A percentile compares a stretch with the other conserved stretches of the same genome.
These are phyloP conservation scores for Acromyrmex charruanus DNA, from an alignment of 1,140 invertebrate genomes.

Conservation along the genomic window DNA sequence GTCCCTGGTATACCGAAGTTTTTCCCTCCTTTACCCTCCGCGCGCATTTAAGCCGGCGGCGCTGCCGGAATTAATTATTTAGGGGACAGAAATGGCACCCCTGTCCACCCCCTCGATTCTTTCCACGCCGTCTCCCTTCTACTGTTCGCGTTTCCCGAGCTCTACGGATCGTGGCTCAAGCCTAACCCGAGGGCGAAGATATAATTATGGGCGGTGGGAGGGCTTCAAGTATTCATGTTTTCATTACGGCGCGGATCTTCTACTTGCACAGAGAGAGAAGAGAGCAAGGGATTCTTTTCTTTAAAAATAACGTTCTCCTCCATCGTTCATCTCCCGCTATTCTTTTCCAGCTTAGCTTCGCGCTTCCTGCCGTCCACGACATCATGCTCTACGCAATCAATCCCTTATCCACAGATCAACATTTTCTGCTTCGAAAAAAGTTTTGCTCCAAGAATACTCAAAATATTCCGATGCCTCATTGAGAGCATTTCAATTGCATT, in stretches of 20 bases:
- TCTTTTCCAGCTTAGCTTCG: slow-evolving; percentile 24
- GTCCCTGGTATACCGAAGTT: slow-evolving; percentile 73
- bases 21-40: slow-evolving; percentile 67
- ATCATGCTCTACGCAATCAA: neutral
- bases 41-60: slow-evolving; percentile 83
- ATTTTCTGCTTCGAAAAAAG: neutral
- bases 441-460: neutral
- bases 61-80: slow-evolving; percentile 86
- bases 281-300: slow-evolving; percentile 65
- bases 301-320: slow-evolving; percentile 42
- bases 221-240: slow-evolving; percentile 86
- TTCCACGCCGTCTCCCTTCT: slow-evolving; percentile 57
- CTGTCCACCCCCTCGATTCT: slow-evolving; percentile 74
- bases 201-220: slow-evolving; percentile 85
- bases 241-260: slow-evolving; percentile 82
- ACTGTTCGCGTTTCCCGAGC: slow-evolving; percentile 60
- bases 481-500: neutral
- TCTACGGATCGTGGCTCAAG: slow-evolving; percentile 75
- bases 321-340: slow-evolving; percentile 19
- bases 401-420: neutral
- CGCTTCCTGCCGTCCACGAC: neutral
- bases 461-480: neutral
- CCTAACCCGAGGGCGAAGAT: slow-evolving; percentile 84
- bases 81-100: slow-evolving; percentile 86
- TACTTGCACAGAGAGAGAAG: slow-evolving; percentile 46